phyloP scores from a whole-genome alignment of 2,797 vertebrate species.

The Rachycentron canadum region DNA sequence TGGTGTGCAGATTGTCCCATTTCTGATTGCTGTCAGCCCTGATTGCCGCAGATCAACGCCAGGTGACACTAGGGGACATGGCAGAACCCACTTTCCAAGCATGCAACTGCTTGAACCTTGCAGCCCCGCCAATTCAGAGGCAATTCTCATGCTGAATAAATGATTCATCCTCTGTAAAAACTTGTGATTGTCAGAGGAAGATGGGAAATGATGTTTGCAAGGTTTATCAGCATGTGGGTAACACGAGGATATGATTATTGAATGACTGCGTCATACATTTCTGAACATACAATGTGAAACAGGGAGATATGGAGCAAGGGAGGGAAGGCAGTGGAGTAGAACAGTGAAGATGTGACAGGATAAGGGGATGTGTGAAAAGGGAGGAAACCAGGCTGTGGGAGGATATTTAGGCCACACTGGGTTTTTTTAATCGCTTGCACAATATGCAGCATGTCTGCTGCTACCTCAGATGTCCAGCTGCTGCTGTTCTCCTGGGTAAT shows the following conservation, averaged over 20 bases:
- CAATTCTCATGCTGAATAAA: slow-evolving; percentile 54
- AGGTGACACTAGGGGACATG: slow-evolving; percentile 26
- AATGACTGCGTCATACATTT: slow-evolving; percentile 59
- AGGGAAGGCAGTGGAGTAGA: slow-evolving; percentile 54
- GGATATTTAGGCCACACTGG: slow-evolving; percentile 77
- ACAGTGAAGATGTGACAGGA: slow-evolving; percentile 72
- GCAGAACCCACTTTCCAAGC: slow-evolving; percentile 28
- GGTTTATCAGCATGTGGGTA: slow-evolving; percentile 62
- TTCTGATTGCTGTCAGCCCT: slow-evolving; percentile 66
- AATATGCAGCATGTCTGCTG: slow-evolving; percentile 68
- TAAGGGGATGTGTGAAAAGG: slow-evolving; percentile 75
- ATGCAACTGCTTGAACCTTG: slow-evolving; percentile 32
- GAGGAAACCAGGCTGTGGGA: slow-evolving; percentile 66
- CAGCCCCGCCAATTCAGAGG: slow-evolving; percentile 27
- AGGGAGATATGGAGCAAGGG: slow-evolving; percentile 44
- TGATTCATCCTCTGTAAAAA: slow-evolving; percentile 61
- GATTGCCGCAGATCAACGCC: slow-evolving; percentile 67
- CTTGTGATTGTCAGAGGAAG: slow-evolving; percentile 49
- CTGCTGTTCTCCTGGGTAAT: slow-evolving; percentile 70
- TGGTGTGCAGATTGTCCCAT: slow-evolving; percentile 48
- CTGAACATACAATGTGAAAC: slow-evolving; percentile 62
- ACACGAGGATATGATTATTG: slow-evolving; percentile 62
- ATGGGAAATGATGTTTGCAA: slow-evolving; percentile 48
- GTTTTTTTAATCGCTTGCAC: slow-evolving; percentile 57
- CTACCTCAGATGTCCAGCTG: slow-evolving; percentile 74